Base-by-base conservation (phyloP, 2,797 vertebrate genomes). In the Silurus aristotelis region DNA sequence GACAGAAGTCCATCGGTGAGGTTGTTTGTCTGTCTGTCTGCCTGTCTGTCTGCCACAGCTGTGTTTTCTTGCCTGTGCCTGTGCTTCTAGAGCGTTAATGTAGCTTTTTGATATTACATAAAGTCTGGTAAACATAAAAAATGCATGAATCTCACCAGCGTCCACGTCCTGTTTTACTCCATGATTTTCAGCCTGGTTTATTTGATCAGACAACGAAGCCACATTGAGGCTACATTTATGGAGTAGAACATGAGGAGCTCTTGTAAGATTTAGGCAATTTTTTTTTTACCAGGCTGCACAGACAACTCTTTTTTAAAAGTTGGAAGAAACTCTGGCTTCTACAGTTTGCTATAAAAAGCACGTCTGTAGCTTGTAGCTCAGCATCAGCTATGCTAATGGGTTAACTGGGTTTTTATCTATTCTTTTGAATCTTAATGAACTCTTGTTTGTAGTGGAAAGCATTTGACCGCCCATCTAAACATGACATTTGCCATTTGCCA, bases 1-100 rank as follows among this genome's bases (percentile, higher is more conserved):
- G 97, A 88, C 97, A 98, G 92, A 98, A 98, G 90, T 98, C 97
- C 85, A 97, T 98, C 88, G 97, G 97, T 98, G 96, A 96, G 95
- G 92, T 90, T 90, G 89, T 92, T 90, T 87, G 89, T 90, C 89
- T 90, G 86, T 87, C 87, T 82, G 87, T 80, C 89, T 89, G 89
- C 87, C 88, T 88, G 85, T 83, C 87, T 82, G 86, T 87, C 83
- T 70, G 83, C 82, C 82, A 52, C 77, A 81, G 81, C 84, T 87
- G 89, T 90, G 83, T 86, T 87, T 89, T 68, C 67, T 82, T 89
- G 66, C 78, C 66, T 90, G 60, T 91, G 79, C 15, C 77, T 84
- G 64, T 87, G 86, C 83, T 27, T 87, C 84, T 71, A 85, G 64
- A 85, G 38, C 15, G 52, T 20, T 61, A 68, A 6, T 84, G 10